These are phyloP conservation scores for Noctua janthe DNA, from an alignment of 2,888 invertebrate genomes.

Conservation along the genomic window DNA sequence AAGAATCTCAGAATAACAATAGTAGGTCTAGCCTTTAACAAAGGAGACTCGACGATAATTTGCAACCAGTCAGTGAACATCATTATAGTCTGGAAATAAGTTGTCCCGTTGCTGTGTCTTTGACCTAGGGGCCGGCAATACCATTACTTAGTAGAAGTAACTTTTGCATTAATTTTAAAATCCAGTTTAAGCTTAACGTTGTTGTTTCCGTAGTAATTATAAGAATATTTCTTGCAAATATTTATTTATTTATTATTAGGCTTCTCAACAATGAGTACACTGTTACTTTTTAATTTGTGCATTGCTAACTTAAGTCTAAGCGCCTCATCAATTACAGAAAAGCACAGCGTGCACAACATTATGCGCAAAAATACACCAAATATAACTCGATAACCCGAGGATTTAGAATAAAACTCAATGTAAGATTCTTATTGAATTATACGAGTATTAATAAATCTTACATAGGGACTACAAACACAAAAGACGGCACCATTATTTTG, in stretches of 20 bases:
- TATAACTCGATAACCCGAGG: neutral
- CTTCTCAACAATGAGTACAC: no score
- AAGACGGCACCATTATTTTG: neutral
- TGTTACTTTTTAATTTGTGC: no score
- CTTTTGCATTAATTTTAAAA: neutral
- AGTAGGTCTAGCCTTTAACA: neutral
- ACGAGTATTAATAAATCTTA: neutral
- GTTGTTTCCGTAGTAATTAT: neutral
- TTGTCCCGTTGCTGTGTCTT: neutral
- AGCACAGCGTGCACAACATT: no score
- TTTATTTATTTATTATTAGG: no score
- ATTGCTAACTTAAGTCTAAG: no score
- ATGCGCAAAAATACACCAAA: no score
- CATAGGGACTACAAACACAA: neutral
- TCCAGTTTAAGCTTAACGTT: neutral
- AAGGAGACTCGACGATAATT: slow-evolving; percentile 1
- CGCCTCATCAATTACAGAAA: no score
- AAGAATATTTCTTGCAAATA: neutral
- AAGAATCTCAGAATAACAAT: neutral
- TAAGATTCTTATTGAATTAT: neutral
- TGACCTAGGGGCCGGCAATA: neutral
- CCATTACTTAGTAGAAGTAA: neutral
- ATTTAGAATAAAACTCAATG: neutral
- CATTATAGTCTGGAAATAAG: slow-evolving; percentile 11
- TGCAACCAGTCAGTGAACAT: slow-evolving; percentile 3